A percentile compares a stretch with the other conserved stretches of the same genome.
phyloP scores from a whole-genome alignment of 2,797 vertebrate species.

The Enteromius mattozi region DNA sequence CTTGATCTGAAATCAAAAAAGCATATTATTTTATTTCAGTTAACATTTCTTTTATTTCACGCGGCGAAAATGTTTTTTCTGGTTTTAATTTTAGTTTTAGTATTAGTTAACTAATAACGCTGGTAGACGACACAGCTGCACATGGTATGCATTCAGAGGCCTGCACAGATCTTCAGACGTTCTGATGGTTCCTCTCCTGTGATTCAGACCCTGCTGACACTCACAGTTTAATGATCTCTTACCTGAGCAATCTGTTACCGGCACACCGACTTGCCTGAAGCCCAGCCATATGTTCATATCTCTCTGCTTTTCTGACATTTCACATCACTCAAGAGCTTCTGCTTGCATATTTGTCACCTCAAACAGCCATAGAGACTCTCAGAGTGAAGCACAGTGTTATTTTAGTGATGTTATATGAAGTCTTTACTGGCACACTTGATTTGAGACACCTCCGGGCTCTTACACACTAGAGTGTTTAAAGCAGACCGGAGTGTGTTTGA shows the following conservation, averaged over 20 bases:
- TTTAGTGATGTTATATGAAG: constrained; percentile 1
- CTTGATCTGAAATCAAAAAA: too few relatives aligned
- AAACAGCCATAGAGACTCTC: neutral
- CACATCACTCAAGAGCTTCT: constrained; percentile 1
- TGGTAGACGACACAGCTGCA: neutral
- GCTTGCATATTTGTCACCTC: neutral
- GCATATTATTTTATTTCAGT: neutral
- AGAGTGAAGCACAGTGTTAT: neutral
- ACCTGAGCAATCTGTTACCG: constrained; percentile 15
- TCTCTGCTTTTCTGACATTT: constrained; percentile 3
- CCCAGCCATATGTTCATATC: constrained; percentile 22
- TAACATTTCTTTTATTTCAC: neutral
- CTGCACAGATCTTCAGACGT: neutral
- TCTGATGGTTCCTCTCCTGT: neutral
- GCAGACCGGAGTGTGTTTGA: neutral
- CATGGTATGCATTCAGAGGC: neutral
- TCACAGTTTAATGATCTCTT: constrained; percentile 6
- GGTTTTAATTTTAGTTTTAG: neutral
- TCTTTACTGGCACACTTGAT: neutral
- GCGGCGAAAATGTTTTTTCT: neutral
- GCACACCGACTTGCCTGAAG: constrained; percentile 6
- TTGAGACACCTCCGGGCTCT: neutral
- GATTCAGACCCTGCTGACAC: neutral
- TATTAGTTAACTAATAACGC: neutral
- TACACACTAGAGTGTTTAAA: neutral